Conservation (phyloP, 2,797 vertebrate genomes). For the Coranthus polyacanthus region DNA sequence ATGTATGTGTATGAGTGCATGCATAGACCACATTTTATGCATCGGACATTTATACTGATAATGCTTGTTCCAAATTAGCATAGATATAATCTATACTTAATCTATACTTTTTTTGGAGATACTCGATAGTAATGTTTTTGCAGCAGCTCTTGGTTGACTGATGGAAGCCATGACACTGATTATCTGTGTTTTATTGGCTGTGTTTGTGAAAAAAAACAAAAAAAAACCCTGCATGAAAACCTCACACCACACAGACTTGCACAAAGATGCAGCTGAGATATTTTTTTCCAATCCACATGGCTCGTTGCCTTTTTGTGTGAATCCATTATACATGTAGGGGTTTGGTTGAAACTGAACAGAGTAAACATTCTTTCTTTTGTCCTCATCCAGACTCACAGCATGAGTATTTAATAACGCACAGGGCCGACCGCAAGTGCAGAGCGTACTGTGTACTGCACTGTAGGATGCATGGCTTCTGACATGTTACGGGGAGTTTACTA, state of each 20-base stretch:
- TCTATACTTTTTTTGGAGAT: slow-evolving; percentile 15
- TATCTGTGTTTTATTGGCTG: slow-evolving; percentile 45
- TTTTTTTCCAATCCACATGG: slow-evolving; percentile 56
- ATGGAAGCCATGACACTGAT: slow-evolving; percentile 55
- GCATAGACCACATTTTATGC: slow-evolving; percentile 11
- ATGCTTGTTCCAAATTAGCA: slow-evolving; percentile 43
- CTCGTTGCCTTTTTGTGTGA: slow-evolving; percentile 37
- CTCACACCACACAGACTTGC: slow-evolving; percentile 36
- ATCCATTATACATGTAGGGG: slow-evolving; percentile 50
- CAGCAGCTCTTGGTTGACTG: slow-evolving; percentile 37
- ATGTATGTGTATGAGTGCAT: neutral
- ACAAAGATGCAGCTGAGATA: slow-evolving; percentile 37
- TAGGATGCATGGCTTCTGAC: neutral
- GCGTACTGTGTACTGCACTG: neutral
- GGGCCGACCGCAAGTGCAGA: slow-evolving; percentile 24
- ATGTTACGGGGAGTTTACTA: neutral
- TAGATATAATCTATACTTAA: slow-evolving; percentile 24
- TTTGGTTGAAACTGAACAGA: slow-evolving; percentile 62
- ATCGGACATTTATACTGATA: no score
- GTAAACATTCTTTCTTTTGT: slow-evolving; percentile 57
- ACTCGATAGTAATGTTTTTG: slow-evolving; percentile 39
- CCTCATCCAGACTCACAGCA: slow-evolving; percentile 20
- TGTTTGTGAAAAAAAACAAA: slow-evolving; percentile 15
- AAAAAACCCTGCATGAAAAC: slow-evolving; percentile 25
- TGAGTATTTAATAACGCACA: slow-evolving; percentile 23